Evolutionary conservation across 2,113 vertebrate genomes (phyloP), one percentile per base, ranked within the genome.

Genomic region (Silurus meridionalis): DNA sequence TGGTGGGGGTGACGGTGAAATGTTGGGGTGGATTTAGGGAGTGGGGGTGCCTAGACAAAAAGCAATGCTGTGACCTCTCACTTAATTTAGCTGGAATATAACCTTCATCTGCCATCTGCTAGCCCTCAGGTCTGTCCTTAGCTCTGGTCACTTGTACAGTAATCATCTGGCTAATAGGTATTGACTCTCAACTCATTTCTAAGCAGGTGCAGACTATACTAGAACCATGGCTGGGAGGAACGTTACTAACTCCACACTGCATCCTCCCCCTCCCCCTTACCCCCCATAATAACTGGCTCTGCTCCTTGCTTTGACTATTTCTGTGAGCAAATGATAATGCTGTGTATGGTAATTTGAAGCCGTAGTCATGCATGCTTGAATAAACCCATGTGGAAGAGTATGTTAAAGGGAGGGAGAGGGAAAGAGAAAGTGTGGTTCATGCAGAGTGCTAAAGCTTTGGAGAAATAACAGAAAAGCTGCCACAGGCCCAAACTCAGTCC

Each of bases 111-210:
- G 77, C 58, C 58, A 71, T 48, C 60, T 83, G 69, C 15, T 61
- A 50, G 78, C 66, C 78, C 64, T 61, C 28, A 87, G 72, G 86
- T 83, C 71, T 87, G 71, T 61, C 71, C 85, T 83, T 87, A 82
- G 81, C 71, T 67, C 61, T 13, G n/a, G 80, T 83, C 71, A 66
- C 50, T 25, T 46, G 67, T 72, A 82, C 79, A 50, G 85, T 82
- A 82, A 74, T 87, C 80, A 87, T 57, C 71, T 46, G 15, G 81
- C 71, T 87, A 83, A 83, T 83, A 82, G 69, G 72, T 78, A 87
- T 87, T 83, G 86, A 87, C 80, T 58, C 78, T 78, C n/a, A 28
- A 83, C 71, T 66, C 80, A 83, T 75, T 82, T 55, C 80, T 83
- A 80, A 58, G 53, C 50, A 77, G 80, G 28, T 64, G 48, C 25